A percentile compares a stretch with the other conserved stretches of the same genome.
Conservation (phyloP, 2,888 invertebrate genomes). For the Epicampocera succincta region DNA sequence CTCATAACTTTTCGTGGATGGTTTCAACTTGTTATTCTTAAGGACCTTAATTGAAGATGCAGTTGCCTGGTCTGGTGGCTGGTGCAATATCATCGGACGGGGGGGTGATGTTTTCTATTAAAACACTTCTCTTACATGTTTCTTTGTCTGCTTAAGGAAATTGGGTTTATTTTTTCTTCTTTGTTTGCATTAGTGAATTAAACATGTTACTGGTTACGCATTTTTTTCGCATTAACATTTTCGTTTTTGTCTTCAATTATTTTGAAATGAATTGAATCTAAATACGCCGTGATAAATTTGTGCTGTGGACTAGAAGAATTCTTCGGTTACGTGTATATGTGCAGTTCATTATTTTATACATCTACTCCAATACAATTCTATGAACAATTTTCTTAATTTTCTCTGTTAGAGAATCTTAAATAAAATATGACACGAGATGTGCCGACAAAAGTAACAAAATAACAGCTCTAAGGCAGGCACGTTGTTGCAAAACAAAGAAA, state of each 20-base stretch:
- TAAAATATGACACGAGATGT: conserved; percentile 31
- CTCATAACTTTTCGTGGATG: too few species aligned
- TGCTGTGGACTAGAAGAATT: neutral
- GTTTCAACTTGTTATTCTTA: too few species aligned
- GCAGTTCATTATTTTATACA: neutral
- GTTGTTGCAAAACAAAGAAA: neutral
- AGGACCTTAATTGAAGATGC: too few species aligned
- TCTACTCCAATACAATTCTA: neutral
- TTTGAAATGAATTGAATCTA: conserved; percentile 34
- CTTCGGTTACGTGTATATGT: too few species aligned
- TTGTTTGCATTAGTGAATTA: neutral
- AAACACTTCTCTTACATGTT: too few species aligned
- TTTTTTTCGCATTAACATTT: neutral
- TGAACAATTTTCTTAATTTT: neutral
- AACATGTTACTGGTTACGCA: conserved; percentile 19
- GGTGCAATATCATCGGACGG: neutral
- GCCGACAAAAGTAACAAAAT: conserved; percentile 23
- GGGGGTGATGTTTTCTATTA: too few species aligned
- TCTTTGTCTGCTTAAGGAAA: too few species aligned
- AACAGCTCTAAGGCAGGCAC: neutral
- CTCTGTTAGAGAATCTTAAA: conserved; percentile 1
- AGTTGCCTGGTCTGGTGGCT: too few species aligned
- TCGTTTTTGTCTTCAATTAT: neutral
- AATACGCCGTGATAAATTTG: conserved; percentile 23
- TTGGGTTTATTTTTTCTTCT: too few species aligned